Conservation (phyloP, 1,140 invertebrate species). For the Cydia amplana region DNA sequence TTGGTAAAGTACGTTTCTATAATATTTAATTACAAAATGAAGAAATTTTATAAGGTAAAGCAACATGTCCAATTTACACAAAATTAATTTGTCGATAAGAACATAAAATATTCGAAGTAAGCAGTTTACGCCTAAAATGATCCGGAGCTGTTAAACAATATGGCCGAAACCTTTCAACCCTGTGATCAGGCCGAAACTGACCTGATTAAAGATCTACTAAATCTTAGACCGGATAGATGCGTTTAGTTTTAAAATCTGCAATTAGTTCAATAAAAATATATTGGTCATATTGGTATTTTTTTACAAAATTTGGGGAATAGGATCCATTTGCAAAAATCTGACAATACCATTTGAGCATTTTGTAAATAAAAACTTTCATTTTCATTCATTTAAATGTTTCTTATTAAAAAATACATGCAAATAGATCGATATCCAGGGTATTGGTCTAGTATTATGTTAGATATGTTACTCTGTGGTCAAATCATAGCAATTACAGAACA, state of each 20-base stretch:
- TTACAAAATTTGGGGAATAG: too few relatives aligned
- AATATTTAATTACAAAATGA: too few relatives aligned
- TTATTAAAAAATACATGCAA: too few relatives aligned
- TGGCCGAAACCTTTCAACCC: slow-evolving; percentile 11
- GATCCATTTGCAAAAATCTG: too few relatives aligned
- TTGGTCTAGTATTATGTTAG: neutral
- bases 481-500: neutral
- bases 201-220: slow-evolving; percentile 13
- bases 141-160: slow-evolving; percentile 9
- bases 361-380: too few relatives aligned
- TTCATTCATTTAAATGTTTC: too few relatives aligned
- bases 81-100: neutral
- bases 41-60: too few relatives aligned
- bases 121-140: neutral
- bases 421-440: neutral
- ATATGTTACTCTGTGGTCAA: neutral
- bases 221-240: neutral
- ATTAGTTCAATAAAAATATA: too few relatives aligned
- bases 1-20: too few relatives aligned
- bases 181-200: slow-evolving; percentile 18
- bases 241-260: too few relatives aligned
- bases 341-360: too few relatives aligned
- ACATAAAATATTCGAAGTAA: neutral
- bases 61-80: neutral
- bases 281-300: too few relatives aligned